Conservation (phyloP, 2,113 vertebrate genomes). For the Neolamprologus tretocephalus region DNA sequence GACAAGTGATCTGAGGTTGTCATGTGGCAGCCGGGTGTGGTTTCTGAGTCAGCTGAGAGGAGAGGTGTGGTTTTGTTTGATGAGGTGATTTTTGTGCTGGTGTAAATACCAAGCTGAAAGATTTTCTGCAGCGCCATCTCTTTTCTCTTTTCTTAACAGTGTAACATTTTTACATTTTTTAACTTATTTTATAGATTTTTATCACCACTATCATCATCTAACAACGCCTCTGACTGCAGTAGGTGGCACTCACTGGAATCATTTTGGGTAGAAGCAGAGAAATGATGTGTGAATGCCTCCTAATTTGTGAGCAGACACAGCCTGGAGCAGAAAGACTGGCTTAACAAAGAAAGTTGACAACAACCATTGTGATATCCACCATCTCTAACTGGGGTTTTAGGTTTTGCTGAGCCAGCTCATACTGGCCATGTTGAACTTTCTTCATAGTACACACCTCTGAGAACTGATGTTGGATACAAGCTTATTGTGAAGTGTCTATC, state of each 20-base stretch:
- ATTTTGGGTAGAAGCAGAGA: background rate
- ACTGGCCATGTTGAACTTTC: accelerated
- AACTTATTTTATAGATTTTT: accelerated
- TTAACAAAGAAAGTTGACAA: background rate
- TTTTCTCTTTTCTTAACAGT: background rate
- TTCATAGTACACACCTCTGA: accelerated
- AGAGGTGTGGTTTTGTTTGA: background rate
- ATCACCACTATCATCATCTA: background rate
- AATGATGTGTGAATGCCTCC: accelerated
- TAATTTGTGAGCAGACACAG: accelerated
- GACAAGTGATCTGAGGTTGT: too few relatives aligned
- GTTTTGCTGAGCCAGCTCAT: accelerated
- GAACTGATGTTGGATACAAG: background rate
- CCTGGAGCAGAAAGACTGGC: background rate
- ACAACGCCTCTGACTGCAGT: background rate
- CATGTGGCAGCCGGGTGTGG: accelerated
- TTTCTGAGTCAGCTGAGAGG: background rate
- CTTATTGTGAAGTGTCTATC: accelerated
- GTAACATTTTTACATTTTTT: accelerated
- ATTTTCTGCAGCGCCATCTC: accelerated
- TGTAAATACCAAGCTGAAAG: background rate
- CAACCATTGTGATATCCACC: accelerated
- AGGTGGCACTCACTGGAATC: accelerated
- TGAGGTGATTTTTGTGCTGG: background rate
- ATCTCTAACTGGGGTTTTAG: background rate